Base-by-base conservation (phyloP, 1,140 invertebrate species). In the Triops cancriformis region DNA sequence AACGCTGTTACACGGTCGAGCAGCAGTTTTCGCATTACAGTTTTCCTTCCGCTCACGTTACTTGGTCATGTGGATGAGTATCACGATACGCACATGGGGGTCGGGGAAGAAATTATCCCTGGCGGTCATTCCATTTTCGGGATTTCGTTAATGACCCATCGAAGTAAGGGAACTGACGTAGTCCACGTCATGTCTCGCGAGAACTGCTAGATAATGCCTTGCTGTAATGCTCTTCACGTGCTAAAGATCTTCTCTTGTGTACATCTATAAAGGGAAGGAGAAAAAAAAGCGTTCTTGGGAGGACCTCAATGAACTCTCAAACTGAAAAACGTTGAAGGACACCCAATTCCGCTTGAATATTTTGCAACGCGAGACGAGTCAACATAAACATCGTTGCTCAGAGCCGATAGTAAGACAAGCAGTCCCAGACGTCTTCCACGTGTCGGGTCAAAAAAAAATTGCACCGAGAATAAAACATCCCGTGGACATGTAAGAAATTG, bases 91-190 rank as follows among this genome's bases (percentile, higher is more conserved):
- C 51, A 14, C 23, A 64, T 64, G 51, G 51, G 51, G 51, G 51
- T 64, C 51, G 11, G 51, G 23, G 51, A 64, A 23, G 51, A 37
- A 64, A 64, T 64, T 64, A n/a, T 7, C 51, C 51, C 51, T 64
- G 14, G 51, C 51, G 51, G 51, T 64, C 51, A 64, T 64, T 64
- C 51, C 51, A 23, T 23, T 64, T 64, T 64, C 51, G 51, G n/a
- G 51, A 64, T 64, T 64, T 64, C 51, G 51, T 64, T 64, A 64
- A 64, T 64, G 51, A 64, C 51, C 31, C 51, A 64, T 14, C 51
- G 51, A 64, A 64, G 51, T 7, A 64, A 64, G 51, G 51, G 3
- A 64, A 64, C 51, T 64, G 18, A n/a, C 23, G 51, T 23, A 6
- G 14, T 64, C 51, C 51, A 64, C 23, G n/a, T 23, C 51, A 23